These are phyloP conservation scores for Gymnopithys bicolor DNA, from an alignment of 2,797 vertebrate species.

Conservation along the genomic window DNA sequence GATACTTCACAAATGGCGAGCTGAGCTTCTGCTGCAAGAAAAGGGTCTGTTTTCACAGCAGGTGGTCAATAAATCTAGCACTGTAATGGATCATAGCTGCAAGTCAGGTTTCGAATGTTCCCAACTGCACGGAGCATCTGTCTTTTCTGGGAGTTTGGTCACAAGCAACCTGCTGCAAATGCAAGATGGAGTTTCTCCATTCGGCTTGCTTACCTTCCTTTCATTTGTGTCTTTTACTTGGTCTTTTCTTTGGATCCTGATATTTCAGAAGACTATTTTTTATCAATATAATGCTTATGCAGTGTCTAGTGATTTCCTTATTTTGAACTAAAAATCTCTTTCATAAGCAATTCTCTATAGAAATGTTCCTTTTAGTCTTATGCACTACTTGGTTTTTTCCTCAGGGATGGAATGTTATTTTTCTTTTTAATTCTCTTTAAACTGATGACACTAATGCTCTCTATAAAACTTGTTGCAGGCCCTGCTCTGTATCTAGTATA, in stretches of 20 bases:
- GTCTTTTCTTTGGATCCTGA: neutral
- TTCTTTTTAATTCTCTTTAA: conserved; percentile 58
- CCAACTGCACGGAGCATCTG: neutral
- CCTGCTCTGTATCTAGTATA: neutral
- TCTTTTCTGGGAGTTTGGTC: neutral
- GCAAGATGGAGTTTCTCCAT: neutral
- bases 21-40: neutral
- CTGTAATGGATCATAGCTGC: neutral
- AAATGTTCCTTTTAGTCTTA: conserved; percentile 16
- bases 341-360: conserved; percentile 36
- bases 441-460: conserved; percentile 57
- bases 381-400: conserved; percentile 9
- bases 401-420: conserved; percentile 23
- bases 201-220: neutral
- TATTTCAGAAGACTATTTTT: conserved; percentile 44
- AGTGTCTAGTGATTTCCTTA: conserved; percentile 1
- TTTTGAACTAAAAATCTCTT: conserved; percentile 49
- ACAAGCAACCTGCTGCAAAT: neutral
- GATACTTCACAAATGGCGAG: neutral
- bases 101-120: neutral
- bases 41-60: neutral
- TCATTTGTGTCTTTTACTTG: neutral
- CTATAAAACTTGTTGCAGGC: conserved; percentile 23
- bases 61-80: neutral
- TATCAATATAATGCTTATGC: neutral